Base-by-base conservation (phyloP, 1,140 invertebrate species). In the Olivierus martensii region DNA sequence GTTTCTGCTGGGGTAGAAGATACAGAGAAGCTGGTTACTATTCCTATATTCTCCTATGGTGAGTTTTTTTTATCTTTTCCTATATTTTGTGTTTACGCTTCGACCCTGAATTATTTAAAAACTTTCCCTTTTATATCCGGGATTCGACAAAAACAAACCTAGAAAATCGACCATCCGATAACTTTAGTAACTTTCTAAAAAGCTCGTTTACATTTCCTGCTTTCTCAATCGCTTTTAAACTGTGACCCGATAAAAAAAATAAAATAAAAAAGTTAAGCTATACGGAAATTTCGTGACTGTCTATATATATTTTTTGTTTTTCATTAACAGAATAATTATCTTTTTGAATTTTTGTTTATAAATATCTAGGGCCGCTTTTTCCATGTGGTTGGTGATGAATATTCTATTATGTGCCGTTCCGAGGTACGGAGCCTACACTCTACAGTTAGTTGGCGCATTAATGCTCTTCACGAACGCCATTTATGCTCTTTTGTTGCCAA, bases 1-100 rank as follows among this genome's bases (percentile, higher is more conserved):
- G 93, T 9, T 93, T 98, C 63, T 83, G 85, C 18, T 98, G 92
- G 92, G 93, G 93, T 11, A 81, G 87, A 10, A 82, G 84, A 61
- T 98, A 98, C 68, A 72, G 93, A 42, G 80, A 84, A 15, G 93
- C 92, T 17, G 94, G 93, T 0, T 95, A 96, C 69, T 97, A 88
- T 65, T 81, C 87, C 3, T 79, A 82, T 39, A 88, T 94, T 44
- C 75, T 92, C 66, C 71, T 97, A 36, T 96, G 90, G 91, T 92
- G 74, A 74, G 73, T 60, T 28, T 3, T 15, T 51, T 35, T 3
- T n/a, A 7, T 17, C 18, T 53, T 17, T 19, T 35, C 6, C n/a
- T 21, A 47, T 21, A 47, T 35, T 28, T 15, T 47, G 9, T 47
- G 17, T 48, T 48, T 4, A 35, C n/a, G 28, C n/a, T 28, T 4